Evolutionary conservation across 1,140 invertebrate species (phyloP).

Genomic region (Leptonema lineaticorne): DNA sequence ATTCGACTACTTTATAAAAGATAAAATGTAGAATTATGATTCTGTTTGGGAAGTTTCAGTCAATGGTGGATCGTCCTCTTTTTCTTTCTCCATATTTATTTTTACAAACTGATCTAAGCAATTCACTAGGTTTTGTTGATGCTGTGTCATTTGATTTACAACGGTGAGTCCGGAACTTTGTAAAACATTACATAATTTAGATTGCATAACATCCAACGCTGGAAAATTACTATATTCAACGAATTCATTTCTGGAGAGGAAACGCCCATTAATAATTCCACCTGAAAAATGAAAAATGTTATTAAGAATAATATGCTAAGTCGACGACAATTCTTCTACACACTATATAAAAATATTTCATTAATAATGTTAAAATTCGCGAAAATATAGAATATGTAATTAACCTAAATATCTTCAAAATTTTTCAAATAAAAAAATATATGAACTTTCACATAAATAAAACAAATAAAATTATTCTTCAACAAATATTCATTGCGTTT

Average conservation of each 20-base stretch:
- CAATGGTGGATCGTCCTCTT: not conserved
- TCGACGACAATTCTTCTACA: too few relatives aligned
- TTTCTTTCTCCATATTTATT: constrained; percentile 44
- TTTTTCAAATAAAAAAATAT: too few relatives aligned
- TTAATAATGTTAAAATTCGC: too few relatives aligned
- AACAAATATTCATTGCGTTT: too few relatives aligned
- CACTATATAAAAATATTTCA: too few relatives aligned
- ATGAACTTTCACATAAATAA: too few relatives aligned
- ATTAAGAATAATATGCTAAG: too few relatives aligned
- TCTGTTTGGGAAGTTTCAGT: not conserved
- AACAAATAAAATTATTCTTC: too few relatives aligned
- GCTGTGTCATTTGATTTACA: constrained; percentile 65
- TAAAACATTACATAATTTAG: constrained; percentile 64
- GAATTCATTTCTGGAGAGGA: constrained; percentile 68
- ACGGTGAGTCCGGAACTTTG: constrained; percentile 63
- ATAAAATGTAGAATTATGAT: not conserved
- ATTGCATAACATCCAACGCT: constrained; percentile 60
- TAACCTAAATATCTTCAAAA: too few relatives aligned
- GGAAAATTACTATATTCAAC: constrained; percentile 63
- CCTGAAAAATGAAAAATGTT: constrained; percentile 59
- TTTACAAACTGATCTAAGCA: constrained; percentile 61
- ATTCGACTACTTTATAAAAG: not conserved
- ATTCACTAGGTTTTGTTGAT: constrained; percentile 65
- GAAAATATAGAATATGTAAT: too few relatives aligned
- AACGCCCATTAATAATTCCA: constrained; percentile 65